Evolutionary conservation across 1,140 invertebrate genomes (phyloP).

Genomic region (Sarcophaga peregrina): DNA sequence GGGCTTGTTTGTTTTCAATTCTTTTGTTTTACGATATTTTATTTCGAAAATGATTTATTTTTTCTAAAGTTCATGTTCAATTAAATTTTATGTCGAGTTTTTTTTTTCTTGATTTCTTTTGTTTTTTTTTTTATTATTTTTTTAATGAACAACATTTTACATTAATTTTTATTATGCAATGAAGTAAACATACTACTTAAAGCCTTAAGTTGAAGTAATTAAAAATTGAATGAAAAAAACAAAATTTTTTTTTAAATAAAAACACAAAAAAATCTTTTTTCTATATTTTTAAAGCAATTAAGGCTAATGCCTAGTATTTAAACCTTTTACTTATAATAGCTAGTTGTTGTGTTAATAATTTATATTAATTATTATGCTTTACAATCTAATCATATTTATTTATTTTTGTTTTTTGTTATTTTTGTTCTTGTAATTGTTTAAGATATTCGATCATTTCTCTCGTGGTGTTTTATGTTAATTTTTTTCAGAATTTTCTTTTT

Average conservation of each 20-base stretch:
- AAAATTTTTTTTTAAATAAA: too few species aligned
- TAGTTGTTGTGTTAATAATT: too few species aligned
- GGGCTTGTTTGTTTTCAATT: not conserved
- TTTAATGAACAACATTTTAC: not conserved
- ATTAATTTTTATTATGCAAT: constrained; percentile 34
- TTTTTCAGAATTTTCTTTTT: not conserved
- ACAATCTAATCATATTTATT: not conserved
- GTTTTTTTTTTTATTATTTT: too few species aligned
- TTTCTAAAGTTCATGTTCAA: not conserved
- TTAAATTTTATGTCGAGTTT: not conserved
- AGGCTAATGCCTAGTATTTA: too few species aligned
- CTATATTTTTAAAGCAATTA: too few species aligned
- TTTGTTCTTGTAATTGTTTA: not conserved
- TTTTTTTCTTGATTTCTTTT: not conserved
- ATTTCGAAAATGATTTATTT: constrained; percentile 19
- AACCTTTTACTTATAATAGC: too few species aligned
- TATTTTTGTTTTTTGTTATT: not conserved
- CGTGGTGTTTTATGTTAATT: not conserved
- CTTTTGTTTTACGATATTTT: not conserved
- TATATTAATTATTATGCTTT: not conserved
- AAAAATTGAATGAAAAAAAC: too few species aligned
- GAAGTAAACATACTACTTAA: not conserved
- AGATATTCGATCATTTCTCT: not conserved
- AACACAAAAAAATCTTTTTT: too few species aligned
- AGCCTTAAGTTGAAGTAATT: too few species aligned